Percentiles rank a stretch among this genome's conserved stretches.
phyloP scores from a whole-genome alignment of 1,140 invertebrate species.

The Sycophila sp. region DNA sequence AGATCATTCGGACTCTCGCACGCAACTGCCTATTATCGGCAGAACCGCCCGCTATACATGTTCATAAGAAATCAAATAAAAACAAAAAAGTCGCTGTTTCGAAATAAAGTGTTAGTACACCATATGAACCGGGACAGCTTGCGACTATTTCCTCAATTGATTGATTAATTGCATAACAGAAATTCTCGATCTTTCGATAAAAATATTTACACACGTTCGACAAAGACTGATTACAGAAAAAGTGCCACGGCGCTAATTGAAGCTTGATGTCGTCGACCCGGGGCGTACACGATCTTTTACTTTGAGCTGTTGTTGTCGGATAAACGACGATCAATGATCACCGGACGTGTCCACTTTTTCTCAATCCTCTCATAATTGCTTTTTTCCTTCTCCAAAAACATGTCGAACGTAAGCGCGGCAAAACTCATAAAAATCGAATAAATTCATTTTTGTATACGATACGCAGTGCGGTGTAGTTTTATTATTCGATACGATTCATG shows the following conservation, averaged over 20 bases:
- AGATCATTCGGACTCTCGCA: constrained; percentile 10
- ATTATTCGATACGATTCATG: not conserved
- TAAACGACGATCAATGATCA: not conserved
- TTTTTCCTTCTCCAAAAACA: not conserved
- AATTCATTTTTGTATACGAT: too few relatives aligned
- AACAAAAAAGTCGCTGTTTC: not conserved
- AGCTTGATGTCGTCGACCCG: not conserved
- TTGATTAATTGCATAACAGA: constrained; percentile 16
- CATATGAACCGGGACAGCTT: not conserved
- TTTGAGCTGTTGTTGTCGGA: not conserved
- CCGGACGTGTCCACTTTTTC: not conserved
- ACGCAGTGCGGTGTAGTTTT: too few relatives aligned
- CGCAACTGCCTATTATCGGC: constrained; percentile 13
- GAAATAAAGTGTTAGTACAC: not conserved
- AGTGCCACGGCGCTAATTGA: not conserved
- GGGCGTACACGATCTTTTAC: constrained; percentile 20
- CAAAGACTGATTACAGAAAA: not conserved
- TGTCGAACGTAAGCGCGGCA: not conserved
- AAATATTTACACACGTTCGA: constrained; percentile 31
- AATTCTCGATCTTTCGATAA: constrained; percentile 9
- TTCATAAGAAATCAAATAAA: constrained; percentile 29
- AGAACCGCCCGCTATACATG: not conserved
- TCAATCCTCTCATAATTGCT: not conserved
- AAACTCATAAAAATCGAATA: not conserved
- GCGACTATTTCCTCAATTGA: constrained; percentile 13